Evolutionary conservation across 1,140 invertebrate genomes (phyloP), one percentile per base, ranked within the genome.

Genomic region (Lerema accius): DNA sequence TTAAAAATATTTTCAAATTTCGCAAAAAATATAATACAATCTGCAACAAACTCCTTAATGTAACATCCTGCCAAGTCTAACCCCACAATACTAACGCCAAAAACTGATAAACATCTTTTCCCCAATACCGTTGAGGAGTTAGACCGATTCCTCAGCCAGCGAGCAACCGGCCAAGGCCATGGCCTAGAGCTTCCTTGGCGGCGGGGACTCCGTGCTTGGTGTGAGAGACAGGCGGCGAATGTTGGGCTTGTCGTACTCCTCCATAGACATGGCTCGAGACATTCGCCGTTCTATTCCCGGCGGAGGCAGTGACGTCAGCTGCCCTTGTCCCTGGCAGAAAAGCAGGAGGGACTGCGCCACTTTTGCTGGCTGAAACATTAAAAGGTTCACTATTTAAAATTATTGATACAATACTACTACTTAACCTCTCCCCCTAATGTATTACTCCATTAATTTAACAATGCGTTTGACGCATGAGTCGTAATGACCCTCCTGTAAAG

Each of bases 221-320:
- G 94, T 94, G 77, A 95, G 93, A 61, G 94, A 95, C 28, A 95
- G 92, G n/a, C 95, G 91, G 37, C 95, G 89, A 61, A 95, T 94
- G 88, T 95, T 95, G 19, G 95, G 95, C 67, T 94, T 94, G 86
- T 96, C 95, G 80, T 96, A 96, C 70, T 97, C 95, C 82, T 97
- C 96, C 95, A 97, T 97, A 42, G 93, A 94, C 92, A 95, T 94
- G 37, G 94, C 94, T 19, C 94, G 92, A 0, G 93, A 94, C 73
- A 94, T 91, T 63, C 93, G 92, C 0, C 93, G 92, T 74, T 95
- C 94, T 17, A 95, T 93, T 4, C 94, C 95, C 0, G 94, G 94
- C 81, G 95, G 92, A 1, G 94, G 93, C 4, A 95, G 92, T 0
- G 95, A 95, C 32, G 95, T 96, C 66, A 96, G 92, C 53, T 95